Percentiles rank a stretch among this genome's conserved stretches.
These are phyloP conservation scores for Brachypodius melanocephalos DNA, from an alignment of 2,113 vertebrate genomes.

Conservation along the genomic window DNA sequence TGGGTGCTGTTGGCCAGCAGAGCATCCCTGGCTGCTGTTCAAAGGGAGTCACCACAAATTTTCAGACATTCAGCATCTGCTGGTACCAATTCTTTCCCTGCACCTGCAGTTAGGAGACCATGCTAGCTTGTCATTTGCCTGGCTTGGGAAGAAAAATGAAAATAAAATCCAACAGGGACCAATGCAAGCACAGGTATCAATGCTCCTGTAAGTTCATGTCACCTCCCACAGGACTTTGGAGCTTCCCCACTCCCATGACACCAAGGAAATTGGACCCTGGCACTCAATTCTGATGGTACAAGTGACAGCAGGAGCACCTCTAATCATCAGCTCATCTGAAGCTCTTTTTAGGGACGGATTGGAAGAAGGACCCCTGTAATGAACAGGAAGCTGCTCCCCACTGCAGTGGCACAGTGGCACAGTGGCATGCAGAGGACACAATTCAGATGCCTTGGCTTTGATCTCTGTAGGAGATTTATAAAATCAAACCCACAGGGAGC, in stretches of 20 bases:
- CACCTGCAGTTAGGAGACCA: not conserved
- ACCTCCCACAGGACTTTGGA: not conserved
- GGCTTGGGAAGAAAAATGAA: slow-evolving; percentile 33
- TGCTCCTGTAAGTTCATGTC: not conserved
- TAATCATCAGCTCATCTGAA: slow-evolving; percentile 52
- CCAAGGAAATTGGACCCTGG: not conserved
- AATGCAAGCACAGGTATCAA: slow-evolving; percentile 30
- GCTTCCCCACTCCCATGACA: not conserved
- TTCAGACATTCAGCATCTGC: not conserved
- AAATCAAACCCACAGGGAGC: slow-evolving; percentile 67
- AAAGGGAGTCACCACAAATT: not conserved
- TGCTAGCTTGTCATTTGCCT: slow-evolving; percentile 16
- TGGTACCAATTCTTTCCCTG: not conserved
- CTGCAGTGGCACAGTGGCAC: not conserved
- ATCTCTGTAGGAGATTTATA: slow-evolving; percentile 27
- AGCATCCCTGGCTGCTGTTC: not conserved
- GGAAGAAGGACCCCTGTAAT: slow-evolving; percentile 42
- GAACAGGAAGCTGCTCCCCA: slow-evolving; percentile 17
- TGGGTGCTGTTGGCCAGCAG: not conserved
- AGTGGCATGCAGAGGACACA: not conserved
- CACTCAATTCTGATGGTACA: not conserved
- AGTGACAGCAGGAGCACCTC: slow-evolving; percentile 34
- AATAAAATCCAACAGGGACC: slow-evolving; percentile 36
- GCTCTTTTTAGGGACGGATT: slow-evolving; percentile 24
- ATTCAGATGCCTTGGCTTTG: not conserved